Percentiles rank a stretch among this genome's conserved stretches.
Evolutionary conservation across 2,113 vertebrate genomes (phyloP).

Genomic region (Zosterops borbonicus): DNA sequence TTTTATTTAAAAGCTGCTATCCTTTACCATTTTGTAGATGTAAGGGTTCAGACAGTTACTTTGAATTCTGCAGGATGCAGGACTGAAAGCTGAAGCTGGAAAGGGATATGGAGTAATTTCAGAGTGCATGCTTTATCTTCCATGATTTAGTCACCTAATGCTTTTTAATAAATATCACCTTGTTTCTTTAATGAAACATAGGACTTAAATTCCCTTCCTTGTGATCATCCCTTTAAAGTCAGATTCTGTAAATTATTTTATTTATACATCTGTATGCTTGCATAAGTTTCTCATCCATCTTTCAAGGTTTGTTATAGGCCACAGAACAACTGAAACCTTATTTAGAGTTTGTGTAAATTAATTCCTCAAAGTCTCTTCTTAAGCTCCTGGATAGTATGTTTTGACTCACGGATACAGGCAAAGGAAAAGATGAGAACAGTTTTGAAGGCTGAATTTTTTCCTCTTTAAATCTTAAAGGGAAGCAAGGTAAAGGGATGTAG

Average conservation of each 20-base stretch:
- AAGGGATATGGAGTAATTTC: background rate
- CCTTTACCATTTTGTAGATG: background rate
- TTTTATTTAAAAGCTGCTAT: background rate
- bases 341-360: background rate
- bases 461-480: background rate
- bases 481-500: background rate
- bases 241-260: background rate
- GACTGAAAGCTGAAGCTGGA: background rate
- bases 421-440: background rate
- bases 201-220: background rate
- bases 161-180: background rate
- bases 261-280: background rate
- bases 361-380: background rate
- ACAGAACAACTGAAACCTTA: background rate
- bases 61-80: background rate
- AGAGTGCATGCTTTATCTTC: background rate
- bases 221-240: background rate
- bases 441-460: background rate
- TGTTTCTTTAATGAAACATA: background rate
- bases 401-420: background rate
- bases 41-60: background rate
- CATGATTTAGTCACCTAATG: background rate
- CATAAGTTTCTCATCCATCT: background rate
- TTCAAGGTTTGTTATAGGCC: background rate
- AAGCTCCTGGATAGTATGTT: background rate